These are phyloP conservation scores for Papilio machaon DNA, from an alignment of 1,140 invertebrate species.

Conservation along the genomic window DNA sequence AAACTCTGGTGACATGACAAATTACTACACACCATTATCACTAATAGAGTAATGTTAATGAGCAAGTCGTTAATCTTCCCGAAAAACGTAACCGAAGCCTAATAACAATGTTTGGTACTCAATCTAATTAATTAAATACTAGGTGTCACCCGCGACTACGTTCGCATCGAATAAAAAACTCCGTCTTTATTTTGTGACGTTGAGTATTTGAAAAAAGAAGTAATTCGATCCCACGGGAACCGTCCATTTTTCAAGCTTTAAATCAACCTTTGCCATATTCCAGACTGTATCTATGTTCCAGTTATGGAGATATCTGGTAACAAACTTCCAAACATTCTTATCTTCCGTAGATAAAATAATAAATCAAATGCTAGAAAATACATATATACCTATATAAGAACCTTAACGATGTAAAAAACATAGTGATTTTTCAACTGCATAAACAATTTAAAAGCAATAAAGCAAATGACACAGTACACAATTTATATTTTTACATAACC, in stretches of 20 bases:
- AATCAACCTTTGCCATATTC: too few species aligned
- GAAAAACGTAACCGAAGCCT: conserved; percentile 6
- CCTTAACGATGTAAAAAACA: too few species aligned
- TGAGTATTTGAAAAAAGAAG: background rate
- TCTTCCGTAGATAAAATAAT: too few species aligned
- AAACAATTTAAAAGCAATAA: background rate
- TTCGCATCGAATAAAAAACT: background rate
- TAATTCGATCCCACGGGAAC: too few species aligned
- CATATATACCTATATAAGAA: too few species aligned
- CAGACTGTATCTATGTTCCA: too few species aligned
- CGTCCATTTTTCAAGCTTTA: too few species aligned
- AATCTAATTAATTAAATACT: background rate
- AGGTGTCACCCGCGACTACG: background rate
- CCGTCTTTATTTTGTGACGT: background rate
- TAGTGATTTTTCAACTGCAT: background rate
- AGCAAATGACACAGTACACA: background rate
- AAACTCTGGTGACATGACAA: conserved; percentile 9
- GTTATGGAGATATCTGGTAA: too few species aligned
- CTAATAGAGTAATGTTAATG: conserved; percentile 13
- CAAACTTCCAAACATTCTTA: too few species aligned
- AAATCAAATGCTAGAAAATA: too few species aligned
- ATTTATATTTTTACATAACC: background rate
- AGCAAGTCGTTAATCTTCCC: conserved; percentile 13
- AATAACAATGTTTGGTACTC: conserved; percentile 5
- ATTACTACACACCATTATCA: background rate